Base-by-base conservation (phyloP, 2,888 invertebrate species). In the Dicroscelio sp. region DNA sequence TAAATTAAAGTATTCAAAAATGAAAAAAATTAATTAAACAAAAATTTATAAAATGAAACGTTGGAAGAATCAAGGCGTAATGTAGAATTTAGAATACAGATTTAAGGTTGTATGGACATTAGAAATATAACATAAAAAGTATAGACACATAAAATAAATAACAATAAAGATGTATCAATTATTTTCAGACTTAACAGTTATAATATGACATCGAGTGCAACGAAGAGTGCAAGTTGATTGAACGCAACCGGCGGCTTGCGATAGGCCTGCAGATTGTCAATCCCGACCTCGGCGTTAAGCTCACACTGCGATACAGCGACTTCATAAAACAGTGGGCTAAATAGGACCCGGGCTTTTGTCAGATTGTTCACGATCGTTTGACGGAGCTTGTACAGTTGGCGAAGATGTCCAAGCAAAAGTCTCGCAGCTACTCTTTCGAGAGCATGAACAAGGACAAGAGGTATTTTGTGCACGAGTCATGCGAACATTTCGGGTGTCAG, bases 401-500 rank as follows among this genome's bases (percentile, higher is more conserved):
- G 4, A 99, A 99, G 97, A 98, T 98, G 97, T 98, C 98, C 10
- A 98, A 98, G 94, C 98, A 99, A 95, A 98, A 98, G 95, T 98
- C 98, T 0, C 97, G 98, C 0, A 98, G 98, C 94, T 98, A 99
- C 96, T 98, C 99, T 14, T 99, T 99, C 97, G 98, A 99, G 25
- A 98, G 98, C 1, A 99, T 99, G 99, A 99, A 99, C 97, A 97
- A 98, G 65, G 99, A 99, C 94, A 99, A 99, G 97, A 97, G 99
- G 0, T 98, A 98, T 96, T 98, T 99, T 95, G 98, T 99, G 14
- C 99, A 99, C 97, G 99, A 99, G 96, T 98, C 99, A 96, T 99
- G 99, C 94, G 99, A 99, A 95, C 99, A 99, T 97, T 99, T 99
- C 97, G 99, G 99, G 58, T 98, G 99, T 94, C 98, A 99, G 95